These are phyloP conservation scores for Eupeodes latifasciatus DNA, from an alignment of 2,888 invertebrate genomes.

Conservation along the genomic window DNA sequence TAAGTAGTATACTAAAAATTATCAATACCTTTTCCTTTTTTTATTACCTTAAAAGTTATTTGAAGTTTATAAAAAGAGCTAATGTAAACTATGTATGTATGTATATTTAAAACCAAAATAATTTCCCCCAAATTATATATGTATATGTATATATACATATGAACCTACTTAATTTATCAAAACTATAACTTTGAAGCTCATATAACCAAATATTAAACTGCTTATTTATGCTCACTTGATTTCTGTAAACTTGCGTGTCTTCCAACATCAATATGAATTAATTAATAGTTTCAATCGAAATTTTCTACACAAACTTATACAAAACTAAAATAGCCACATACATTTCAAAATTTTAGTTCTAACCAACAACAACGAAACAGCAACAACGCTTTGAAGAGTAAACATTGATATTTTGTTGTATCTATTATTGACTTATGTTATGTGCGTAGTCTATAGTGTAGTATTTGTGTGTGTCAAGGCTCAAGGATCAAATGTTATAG, in stretches of 20 bases:
- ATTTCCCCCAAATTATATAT: no score
- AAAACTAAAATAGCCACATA: background rate
- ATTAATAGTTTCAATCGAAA: constrained; percentile 24
- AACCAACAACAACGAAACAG: background rate
- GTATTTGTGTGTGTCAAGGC: constrained; percentile 16
- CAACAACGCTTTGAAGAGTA: constrained; percentile 1
- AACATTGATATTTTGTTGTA: background rate
- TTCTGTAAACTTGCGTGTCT: constrained; percentile 13
- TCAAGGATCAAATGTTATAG: constrained; percentile 17
- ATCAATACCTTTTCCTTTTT: no score
- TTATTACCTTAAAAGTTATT: no score
- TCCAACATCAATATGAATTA: constrained; percentile 21
- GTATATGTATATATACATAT: no score
- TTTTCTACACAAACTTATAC: background rate
- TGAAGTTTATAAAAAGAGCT: no score
- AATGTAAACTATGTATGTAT: no score
- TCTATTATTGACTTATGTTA: background rate
- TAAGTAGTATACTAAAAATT: no score
- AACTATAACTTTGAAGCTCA: background rate
- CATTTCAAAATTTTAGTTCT: background rate
- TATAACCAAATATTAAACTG: background rate
- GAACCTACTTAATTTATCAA: background rate
- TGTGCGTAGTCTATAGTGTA: background rate
- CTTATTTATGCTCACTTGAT: constrained; percentile 24
- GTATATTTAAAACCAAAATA: no score